Evolutionary conservation across 2,888 invertebrate genomes (phyloP), one percentile per base, ranked within the genome.

Genomic region (Pheosia gnoma): DNA sequence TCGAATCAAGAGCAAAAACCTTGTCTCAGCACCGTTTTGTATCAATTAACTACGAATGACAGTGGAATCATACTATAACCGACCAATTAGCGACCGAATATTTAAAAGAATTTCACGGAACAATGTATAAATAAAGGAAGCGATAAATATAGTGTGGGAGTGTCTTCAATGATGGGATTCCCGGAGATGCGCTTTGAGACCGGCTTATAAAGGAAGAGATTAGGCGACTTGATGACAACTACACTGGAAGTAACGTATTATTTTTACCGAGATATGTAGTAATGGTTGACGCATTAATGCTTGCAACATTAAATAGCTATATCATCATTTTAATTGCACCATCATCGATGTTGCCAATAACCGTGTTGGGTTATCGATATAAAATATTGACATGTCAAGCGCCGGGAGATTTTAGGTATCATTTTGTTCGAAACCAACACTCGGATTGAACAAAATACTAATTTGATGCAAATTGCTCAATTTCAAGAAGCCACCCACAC

Each of bases 121-220:
- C 85, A 88, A 87, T 88, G 82, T 80, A 74, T 74, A 72, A 75
- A 77, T 83, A 77, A 75, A 88, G 92, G 92, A 92, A 93, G 83
- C 77, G 76, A 89, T 92, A 91, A 93, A 92, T 92, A 88, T 80
- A 72, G 77, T 79, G 83, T 85, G 86, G 86, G 86, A 86, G 87
- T 84, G 86, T 80, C 84, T 67, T 63, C 74, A 72, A 74, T 81
- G 79, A 73, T 75, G 81, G 74, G 82, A 82, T 91, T 91, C 91
- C 87, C 80, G 90, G 91, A 90, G 88, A 83, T 79, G 77, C 77
- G 82, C 87, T 87, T 87, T 86, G 81, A 86, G 76, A 81, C 68
- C 65, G 65, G 74, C 61, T 70, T 73, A 74, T 69, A 68, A 66
- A 71, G 74, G 83, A 82, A 83, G 79, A 82, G 73, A 85, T 83